Evolutionary conservation across 2,797 vertebrate genomes (phyloP).

Genomic region (Microcaecilia unicolor): DNA sequence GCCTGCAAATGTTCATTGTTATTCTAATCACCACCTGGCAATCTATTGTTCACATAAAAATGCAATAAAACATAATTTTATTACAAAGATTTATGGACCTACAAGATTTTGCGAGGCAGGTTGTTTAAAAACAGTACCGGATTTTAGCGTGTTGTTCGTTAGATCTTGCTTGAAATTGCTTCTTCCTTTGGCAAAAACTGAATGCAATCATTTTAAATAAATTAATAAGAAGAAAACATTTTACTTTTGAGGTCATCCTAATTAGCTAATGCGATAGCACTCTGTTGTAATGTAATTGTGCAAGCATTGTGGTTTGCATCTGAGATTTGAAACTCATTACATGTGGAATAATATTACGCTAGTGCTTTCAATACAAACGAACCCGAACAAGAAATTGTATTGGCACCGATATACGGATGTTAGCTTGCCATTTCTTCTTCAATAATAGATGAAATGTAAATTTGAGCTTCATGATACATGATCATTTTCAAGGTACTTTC

Average conservation of each 20-base stretch:
- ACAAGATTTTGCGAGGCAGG: too few relatives aligned
- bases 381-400: neutral
- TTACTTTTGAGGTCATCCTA: constrained; percentile 10
- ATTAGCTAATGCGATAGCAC: neutral
- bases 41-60: too few relatives aligned
- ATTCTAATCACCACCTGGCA: too few relatives aligned
- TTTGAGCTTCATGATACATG: neutral
- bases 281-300: neutral
- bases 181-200: too few relatives aligned
- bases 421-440: neutral
- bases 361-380: neutral
- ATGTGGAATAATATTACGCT: neutral
- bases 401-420: neutral
- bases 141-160: neutral
- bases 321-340: neutral
- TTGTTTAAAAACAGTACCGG: too few relatives aligned
- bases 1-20: too few relatives aligned
- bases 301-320: neutral
- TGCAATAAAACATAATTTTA: too few relatives aligned
- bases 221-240: constrained; percentile 4
- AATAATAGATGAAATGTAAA: neutral
- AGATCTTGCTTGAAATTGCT: constrained; percentile 2
- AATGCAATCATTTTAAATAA: constrained; percentile 14
- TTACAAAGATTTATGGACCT: too few relatives aligned
- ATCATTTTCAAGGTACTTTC: rapidly evolving